Percentiles rank a stretch among this genome's conserved stretches.
These are phyloP conservation scores for Peromyscus melanophrys DNA, from an alignment of 2,797 vertebrate genomes.

Conservation along the genomic window DNA sequence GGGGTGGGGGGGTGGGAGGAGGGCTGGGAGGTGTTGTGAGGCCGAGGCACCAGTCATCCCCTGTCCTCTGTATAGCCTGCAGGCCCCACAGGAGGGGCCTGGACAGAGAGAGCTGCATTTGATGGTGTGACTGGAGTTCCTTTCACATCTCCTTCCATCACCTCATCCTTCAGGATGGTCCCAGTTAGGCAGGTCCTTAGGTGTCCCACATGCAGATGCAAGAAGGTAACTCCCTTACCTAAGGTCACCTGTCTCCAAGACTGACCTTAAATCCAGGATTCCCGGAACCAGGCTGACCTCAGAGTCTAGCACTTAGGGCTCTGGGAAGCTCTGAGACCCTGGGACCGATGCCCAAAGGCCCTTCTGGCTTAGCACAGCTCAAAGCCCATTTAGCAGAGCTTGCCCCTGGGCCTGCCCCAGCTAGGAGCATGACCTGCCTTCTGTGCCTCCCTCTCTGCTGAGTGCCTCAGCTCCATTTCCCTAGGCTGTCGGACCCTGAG, in stretches of 20 bases:
- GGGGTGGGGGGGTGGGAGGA: not conserved
- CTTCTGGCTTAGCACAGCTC: not conserved
- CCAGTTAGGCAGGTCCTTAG: not conserved
- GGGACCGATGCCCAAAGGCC: not conserved
- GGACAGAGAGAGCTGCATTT: not conserved
- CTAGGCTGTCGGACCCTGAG: not conserved
- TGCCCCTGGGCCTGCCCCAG: not conserved
- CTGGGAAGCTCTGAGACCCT: not conserved
- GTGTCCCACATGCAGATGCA: not conserved
- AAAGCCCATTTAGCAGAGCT: not conserved
- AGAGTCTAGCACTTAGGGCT: not conserved
- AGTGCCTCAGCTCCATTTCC: not conserved
- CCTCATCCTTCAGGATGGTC: not conserved
- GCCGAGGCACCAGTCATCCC: not conserved
- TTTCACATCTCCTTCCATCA: accelerated
- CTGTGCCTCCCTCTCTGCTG: not conserved
- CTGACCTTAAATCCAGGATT: not conserved
- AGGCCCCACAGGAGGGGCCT: not conserved
- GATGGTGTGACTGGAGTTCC: not conserved
- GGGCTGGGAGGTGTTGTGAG: not conserved
- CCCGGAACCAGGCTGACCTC: not conserved
- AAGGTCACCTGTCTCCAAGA: not conserved
- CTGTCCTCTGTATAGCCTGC: not conserved
- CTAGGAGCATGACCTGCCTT: not conserved
- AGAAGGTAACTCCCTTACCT: not conserved